Evolutionary conservation across 2,888 invertebrate genomes (phyloP).

Genomic region (Cerceris rybyensis): DNA sequence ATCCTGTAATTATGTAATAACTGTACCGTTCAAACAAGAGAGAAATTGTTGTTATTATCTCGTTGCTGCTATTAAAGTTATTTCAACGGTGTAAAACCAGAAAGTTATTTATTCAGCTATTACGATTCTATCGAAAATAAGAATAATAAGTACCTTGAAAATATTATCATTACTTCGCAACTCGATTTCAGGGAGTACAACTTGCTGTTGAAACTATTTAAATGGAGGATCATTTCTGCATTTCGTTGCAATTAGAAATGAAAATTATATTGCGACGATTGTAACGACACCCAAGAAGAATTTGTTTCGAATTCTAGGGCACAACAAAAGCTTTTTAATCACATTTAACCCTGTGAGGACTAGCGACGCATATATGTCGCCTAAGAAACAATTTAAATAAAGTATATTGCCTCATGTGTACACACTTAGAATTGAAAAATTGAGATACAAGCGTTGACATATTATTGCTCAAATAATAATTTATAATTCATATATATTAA

Average conservation of each 20-base stretch:
- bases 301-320: too few relatives aligned
- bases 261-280: neutral
- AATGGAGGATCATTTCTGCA: neutral
- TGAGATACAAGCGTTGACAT: too few relatives aligned
- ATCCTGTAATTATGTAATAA: neutral
- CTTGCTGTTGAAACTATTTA: neutral
- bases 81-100: neutral
- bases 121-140: neutral
- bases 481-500: too few relatives aligned
- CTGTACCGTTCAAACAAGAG: neutral
- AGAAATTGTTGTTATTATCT: conserved; percentile 22
- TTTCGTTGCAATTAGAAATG: neutral
- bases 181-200: neutral
- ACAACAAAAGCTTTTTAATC: too few relatives aligned
- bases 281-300: too few relatives aligned
- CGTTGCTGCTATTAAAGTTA: neutral
- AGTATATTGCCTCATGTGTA: too few relatives aligned
- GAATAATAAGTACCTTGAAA: neutral
- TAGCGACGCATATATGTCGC: too few relatives aligned
- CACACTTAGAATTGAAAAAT: too few relatives aligned
- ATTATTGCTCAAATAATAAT: too few relatives aligned
- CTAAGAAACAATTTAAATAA: too few relatives aligned
- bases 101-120: neutral
- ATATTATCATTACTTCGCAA: neutral
- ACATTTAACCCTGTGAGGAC: too few relatives aligned